Evolutionary conservation across 2,797 vertebrate genomes (phyloP), one percentile per base, ranked within the genome.

Genomic region (Tokudaia tokunoshimensis): DNA sequence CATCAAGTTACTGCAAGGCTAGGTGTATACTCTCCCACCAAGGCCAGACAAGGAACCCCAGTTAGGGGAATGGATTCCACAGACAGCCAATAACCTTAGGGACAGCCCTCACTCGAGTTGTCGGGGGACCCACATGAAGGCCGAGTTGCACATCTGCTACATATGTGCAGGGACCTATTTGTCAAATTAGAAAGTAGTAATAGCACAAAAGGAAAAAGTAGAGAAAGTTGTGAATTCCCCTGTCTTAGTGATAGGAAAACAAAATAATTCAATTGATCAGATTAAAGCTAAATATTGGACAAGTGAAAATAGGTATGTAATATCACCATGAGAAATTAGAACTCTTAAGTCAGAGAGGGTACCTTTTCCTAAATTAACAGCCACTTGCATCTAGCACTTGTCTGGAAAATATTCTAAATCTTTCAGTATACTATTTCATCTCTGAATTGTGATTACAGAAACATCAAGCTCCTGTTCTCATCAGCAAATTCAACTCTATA

Each of bases 251-350:
- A 13, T 7, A 41, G 34, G 7, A 74, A 91, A 92, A 65, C 17
- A 95, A 80, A 79, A 85, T 59, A 74, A 93, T 2, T 55, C 12
- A 65, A 7, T 2, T 61, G 20, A 78, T 15, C 1, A 17, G 81
- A 82, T 76, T 67, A 85, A 85, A 41, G n/a, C 14, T 70, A 82
- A 83, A 44, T 70, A 91, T 89, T 29, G 84, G 9, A 55, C 57
- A 72, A 89, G 20, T 89, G 34, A 89, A 6, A 37, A 47, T 5
- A 72, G 15, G 52, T 6, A 41, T 76, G 12, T 41, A 4, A 44
- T 87, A 63, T 92, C n/a, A n/a, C 17, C 92, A 31, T 92, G 67
- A 29, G 15, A 89, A 95, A 89, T 91, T 67, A 59, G 70, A 89
- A 52, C 10, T 67, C 41, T 44, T 22, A 92, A 82, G 34, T 57